Evolutionary conservation across 2,888 invertebrate genomes (phyloP).

Genomic region (Plemyria rubiginata): DNA sequence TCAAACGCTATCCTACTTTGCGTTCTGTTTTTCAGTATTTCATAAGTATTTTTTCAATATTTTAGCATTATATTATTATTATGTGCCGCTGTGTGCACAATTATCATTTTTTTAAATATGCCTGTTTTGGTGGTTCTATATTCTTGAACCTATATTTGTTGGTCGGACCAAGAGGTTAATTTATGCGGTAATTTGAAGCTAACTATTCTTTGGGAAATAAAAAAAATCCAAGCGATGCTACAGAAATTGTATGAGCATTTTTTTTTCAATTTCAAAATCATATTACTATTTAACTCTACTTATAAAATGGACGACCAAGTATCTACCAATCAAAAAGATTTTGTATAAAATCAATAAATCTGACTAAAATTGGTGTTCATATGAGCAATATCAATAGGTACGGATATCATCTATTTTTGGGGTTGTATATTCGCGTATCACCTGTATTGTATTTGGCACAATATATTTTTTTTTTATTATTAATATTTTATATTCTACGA

Average conservation of each 20-base stretch:
- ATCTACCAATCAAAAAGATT: slow-evolving; percentile 36
- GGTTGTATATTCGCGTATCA: slow-evolving; percentile 62
- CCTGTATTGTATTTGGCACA: slow-evolving; percentile 79
- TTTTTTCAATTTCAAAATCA: slow-evolving; percentile 18
- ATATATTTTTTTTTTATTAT: slow-evolving; percentile 43
- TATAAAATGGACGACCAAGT: slow-evolving; percentile 54
- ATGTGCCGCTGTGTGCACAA: background rate
- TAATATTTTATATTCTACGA: slow-evolving; percentile 57
- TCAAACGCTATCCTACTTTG: background rate
- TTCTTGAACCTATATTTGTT: too few species aligned
- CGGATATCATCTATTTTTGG: slow-evolving; percentile 44
- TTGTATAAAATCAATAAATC: slow-evolving; percentile 40
- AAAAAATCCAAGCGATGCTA: slow-evolving; percentile 23
- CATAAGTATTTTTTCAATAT: background rate
- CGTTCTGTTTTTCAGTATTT: slow-evolving; percentile 11
- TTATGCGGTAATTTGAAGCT: background rate
- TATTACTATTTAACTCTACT: slow-evolving; percentile 23
- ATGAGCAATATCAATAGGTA: slow-evolving; percentile 63
- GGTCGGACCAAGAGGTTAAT: too few species aligned
- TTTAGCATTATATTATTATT: background rate
- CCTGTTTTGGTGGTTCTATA: too few species aligned
- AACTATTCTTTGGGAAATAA: background rate
- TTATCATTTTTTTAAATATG: background rate
- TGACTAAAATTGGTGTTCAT: slow-evolving; percentile 54
- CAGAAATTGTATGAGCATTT: slow-evolving; percentile 27